phyloP scores from a whole-genome alignment of 37 sponge, comb jelly and placozoan species.

The Eunapius fragilis region DNA sequence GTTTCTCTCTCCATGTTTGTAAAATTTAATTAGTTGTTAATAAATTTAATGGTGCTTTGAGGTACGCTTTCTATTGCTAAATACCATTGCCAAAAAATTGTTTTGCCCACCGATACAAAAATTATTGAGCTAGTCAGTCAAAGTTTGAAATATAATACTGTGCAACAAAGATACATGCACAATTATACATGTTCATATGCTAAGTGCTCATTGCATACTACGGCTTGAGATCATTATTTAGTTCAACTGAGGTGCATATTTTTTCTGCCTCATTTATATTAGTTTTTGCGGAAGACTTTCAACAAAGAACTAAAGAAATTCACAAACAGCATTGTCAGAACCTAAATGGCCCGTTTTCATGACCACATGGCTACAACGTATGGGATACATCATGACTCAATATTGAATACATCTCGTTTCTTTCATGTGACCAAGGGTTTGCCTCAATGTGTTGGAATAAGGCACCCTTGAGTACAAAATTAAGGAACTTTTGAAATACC shows the following conservation, averaged over 20 bases:
- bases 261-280: background rate
- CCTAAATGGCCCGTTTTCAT: constrained; percentile 64
- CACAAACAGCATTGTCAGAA: constrained; percentile 44
- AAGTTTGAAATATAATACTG: no score
- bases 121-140: no score
- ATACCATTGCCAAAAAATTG: no score
- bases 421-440: constrained; percentile 77
- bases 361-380: constrained; percentile 67
- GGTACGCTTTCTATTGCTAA: no score
- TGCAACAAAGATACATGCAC: background rate
- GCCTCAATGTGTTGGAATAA: constrained; percentile 67
- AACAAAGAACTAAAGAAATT: constrained; percentile 21
- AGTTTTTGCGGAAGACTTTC: constrained; percentile 48
- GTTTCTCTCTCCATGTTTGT: no score
- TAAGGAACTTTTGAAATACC: constrained; percentile 29
- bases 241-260: background rate
- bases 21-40: no score
- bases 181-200: background rate
- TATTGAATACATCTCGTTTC: constrained; percentile 40
- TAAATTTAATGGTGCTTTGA: no score
- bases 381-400: constrained; percentile 44
- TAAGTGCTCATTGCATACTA: constrained; percentile 8
- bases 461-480: constrained; percentile 23
- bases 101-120: no score
- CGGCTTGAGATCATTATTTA: background rate